These are phyloP conservation scores for Laupala kohalensis DNA, from an alignment of 1,140 invertebrate species.

Conservation along the genomic window DNA sequence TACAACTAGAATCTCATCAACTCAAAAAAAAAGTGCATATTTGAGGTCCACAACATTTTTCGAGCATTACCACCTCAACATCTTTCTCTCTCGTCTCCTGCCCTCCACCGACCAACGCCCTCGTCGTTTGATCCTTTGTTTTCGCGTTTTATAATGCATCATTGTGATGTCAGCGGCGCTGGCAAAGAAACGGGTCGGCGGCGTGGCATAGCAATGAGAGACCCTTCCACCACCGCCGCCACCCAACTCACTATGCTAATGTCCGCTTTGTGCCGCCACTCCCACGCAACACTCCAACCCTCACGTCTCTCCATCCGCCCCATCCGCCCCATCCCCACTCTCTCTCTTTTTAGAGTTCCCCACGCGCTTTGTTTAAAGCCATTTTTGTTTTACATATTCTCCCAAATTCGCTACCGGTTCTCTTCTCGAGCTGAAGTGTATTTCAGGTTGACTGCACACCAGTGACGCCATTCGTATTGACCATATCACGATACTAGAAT, in stretches of 20 bases:
- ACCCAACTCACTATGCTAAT: background rate
- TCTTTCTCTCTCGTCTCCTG: too few relatives aligned
- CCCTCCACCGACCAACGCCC: too few relatives aligned
- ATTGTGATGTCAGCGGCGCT: background rate
- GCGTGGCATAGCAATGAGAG: background rate
- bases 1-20: too few relatives aligned
- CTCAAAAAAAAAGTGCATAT: too few relatives aligned
- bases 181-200: background rate
- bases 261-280: background rate
- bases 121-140: background rate
- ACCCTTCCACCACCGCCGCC: background rate
- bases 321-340: background rate
- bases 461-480: too few relatives aligned
- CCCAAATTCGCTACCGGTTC: background rate
- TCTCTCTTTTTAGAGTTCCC: too few relatives aligned
- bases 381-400: background rate
- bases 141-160: background rate
- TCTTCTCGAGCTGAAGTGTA: too few relatives aligned
- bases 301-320: background rate
- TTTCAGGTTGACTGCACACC: too few relatives aligned
- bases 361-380: background rate
- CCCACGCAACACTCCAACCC: background rate
- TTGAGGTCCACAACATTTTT: too few relatives aligned
- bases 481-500: too few relatives aligned
- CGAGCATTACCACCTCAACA: too few relatives aligned